These are phyloP conservation scores for Habropoda laboriosa DNA, from an alignment of 1,140 invertebrate species.

Conservation along the genomic window DNA sequence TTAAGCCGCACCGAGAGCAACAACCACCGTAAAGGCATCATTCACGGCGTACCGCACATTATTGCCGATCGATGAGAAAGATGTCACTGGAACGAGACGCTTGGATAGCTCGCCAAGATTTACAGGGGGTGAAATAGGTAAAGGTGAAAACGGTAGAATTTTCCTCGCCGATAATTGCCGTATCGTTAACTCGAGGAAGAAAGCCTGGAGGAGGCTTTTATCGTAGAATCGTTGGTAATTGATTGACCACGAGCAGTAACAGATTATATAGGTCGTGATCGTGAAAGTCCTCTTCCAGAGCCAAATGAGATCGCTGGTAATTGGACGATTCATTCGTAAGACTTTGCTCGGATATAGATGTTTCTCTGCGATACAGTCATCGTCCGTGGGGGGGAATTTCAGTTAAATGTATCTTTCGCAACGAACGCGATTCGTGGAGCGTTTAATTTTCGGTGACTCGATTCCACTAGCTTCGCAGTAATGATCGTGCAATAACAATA, in stretches of 20 bases:
- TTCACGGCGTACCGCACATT: slow-evolving; percentile 75
- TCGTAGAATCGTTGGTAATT: not conserved
- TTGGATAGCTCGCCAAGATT: not conserved
- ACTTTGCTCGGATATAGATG: not conserved
- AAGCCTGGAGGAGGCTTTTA: not conserved
- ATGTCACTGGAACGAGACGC: slow-evolving; percentile 45
- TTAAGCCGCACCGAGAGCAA: slow-evolving; percentile 66
- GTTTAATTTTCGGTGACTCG: slow-evolving; percentile 25
- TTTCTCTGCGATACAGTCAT: not conserved
- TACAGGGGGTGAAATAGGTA: slow-evolving; percentile 7
- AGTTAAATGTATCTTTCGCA: not conserved
- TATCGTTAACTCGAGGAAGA: not conserved
- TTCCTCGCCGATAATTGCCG: not conserved
- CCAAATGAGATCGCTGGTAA: slow-evolving; percentile 17
- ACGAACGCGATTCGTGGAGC: not conserved
- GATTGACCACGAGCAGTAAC: slow-evolving; percentile 1
- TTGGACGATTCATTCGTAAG: slow-evolving; percentile 15
- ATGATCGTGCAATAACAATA: slow-evolving; percentile 13
- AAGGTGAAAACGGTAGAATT: not conserved
- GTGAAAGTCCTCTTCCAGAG: slow-evolving; percentile 4
- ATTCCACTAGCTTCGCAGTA: not conserved
- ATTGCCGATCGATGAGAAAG: slow-evolving; percentile 69
- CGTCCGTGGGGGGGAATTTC: not conserved
- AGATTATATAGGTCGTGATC: not conserved
- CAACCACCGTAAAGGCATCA: slow-evolving; percentile 74